Base-by-base conservation (phyloP, 1,140 invertebrate species). In the Papilio polyxenes region DNA sequence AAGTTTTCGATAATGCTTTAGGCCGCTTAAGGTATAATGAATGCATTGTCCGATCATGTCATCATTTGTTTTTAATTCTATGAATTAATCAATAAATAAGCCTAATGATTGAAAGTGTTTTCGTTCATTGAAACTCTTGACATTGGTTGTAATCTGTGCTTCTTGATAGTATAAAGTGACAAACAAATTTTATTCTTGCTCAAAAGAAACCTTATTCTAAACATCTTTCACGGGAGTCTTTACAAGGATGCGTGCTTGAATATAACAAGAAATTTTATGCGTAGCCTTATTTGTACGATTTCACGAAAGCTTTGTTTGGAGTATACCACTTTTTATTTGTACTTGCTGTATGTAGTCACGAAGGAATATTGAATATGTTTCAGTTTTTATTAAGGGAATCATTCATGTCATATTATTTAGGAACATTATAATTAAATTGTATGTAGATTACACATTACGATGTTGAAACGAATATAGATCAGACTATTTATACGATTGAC, bases 1-100 rank as follows among this genome's bases (percentile, higher is more conserved):
- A 88, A 92, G 92, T 92, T 92, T 92, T 91, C 92, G 92, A 93
- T 93, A 93, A 92, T 88, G 86, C 87, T 85, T 89, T 89, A 89
- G 89, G 89, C 92, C 87, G 87, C 83, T 82, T 86, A 89, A 90
- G 87, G 87, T 88, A 87, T 92, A 94, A 94, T 94, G 90, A 93
- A 94, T 92, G 91, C 91, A 89, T 90, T 93, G 92, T 87, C 89
- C 82, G 82, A 86, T 86, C 85, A 89, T 87, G 87, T 88, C 82
- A 88, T 91, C 90, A 92, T 94, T 93, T 93, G 93, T 94, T 92
- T 92, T 87, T 82, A 83, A 84, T 83, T 89, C 89, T 91, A 92
- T 93, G 92, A 93, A 92, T 94, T 91, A 92, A 92, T 72, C 65
- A 37, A 40, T 40, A 7, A 31, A 40, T 40, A 72, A 4, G 23